phyloP scores from a whole-genome alignment of 2,797 vertebrate species.

The Phoeniculus purpureus region DNA sequence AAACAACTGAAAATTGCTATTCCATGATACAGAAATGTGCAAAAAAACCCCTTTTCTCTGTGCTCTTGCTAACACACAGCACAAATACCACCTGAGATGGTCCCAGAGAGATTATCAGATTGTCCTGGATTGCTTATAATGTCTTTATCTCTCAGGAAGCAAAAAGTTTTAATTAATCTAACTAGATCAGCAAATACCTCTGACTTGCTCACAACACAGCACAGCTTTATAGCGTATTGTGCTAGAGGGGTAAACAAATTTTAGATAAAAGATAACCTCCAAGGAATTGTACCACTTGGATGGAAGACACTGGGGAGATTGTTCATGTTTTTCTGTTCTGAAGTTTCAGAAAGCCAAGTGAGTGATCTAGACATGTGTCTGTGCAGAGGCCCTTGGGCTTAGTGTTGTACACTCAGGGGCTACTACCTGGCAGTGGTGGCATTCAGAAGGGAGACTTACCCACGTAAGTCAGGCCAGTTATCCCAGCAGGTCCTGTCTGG shows the following conservation, averaged over 20 bases:
- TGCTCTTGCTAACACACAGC: background rate
- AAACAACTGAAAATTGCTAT: background rate
- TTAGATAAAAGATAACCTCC: background rate
- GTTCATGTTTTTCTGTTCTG: background rate
- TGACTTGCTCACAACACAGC: background rate
- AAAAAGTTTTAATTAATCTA: slow-evolving; percentile 56
- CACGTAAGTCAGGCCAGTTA: background rate
- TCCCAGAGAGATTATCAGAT: background rate
- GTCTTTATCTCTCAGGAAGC: slow-evolving; percentile 7
- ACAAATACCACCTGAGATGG: background rate
- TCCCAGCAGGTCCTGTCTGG: background rate
- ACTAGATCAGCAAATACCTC: slow-evolving; percentile 4
- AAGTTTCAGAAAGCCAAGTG: background rate
- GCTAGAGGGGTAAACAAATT: slow-evolving; percentile 49
- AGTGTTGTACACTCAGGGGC: background rate
- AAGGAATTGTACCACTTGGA: background rate
- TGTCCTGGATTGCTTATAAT: background rate
- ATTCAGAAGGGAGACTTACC: background rate
- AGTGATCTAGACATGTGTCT: background rate
- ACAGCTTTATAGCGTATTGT: background rate
- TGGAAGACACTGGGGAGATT: background rate
- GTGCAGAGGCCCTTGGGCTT: background rate
- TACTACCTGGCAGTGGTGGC: background rate
- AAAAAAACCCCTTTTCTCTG: background rate
- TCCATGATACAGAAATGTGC: background rate